phyloP scores from a whole-genome alignment of 2,888 invertebrate species.

The Troilus luridus region DNA sequence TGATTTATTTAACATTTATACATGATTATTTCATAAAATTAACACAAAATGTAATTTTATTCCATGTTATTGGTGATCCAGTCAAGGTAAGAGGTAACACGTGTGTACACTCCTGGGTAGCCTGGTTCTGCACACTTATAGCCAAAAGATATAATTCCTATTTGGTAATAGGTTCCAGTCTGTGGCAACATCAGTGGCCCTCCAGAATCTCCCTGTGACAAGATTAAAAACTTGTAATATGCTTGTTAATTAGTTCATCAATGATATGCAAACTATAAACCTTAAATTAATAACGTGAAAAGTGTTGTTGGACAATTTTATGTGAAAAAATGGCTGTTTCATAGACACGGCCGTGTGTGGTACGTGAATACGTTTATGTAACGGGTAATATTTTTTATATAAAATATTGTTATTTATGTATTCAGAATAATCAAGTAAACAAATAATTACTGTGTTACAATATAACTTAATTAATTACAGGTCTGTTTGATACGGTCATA shows the following conservation, averaged over 20 bases:
- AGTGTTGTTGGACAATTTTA: too few species aligned
- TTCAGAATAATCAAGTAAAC: too few species aligned
- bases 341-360: too few species aligned
- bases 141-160: conserved; percentile 94
- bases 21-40: background rate
- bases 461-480: too few species aligned
- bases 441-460: too few species aligned
- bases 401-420: too few species aligned
- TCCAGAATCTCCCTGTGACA: conserved; percentile 84
- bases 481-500: too few species aligned
- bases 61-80: conserved; percentile 73
- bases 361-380: too few species aligned
- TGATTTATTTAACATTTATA: background rate
- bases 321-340: too few species aligned
- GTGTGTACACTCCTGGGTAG: conserved; percentile 83
- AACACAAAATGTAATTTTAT: background rate
- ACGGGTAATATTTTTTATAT: too few species aligned
- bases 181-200: conserved; percentile 89
- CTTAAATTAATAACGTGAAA: too few species aligned
- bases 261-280: too few species aligned
- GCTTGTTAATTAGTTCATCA: background rate
- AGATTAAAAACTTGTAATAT: conserved; percentile 12
- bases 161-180: conserved; percentile 87
- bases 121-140: conserved; percentile 89
- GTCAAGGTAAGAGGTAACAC: conserved; percentile 78